Base-by-base conservation (phyloP, 2,113 vertebrate genomes). In the Macroglossus sobrinus region DNA sequence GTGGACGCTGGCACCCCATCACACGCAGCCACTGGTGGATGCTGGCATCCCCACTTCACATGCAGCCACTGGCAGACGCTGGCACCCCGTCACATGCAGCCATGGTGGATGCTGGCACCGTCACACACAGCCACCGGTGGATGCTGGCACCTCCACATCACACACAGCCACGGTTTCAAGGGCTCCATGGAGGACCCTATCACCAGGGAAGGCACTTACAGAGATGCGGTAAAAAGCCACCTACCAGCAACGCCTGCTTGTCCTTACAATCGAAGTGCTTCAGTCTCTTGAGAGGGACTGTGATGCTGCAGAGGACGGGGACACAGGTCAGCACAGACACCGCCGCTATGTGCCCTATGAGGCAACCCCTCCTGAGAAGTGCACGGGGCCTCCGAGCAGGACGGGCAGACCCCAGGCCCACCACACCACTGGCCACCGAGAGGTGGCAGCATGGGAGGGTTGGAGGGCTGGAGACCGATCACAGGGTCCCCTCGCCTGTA, bases 231-330 rank as follows among this genome's bases (percentile, higher is more conserved):
- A 0, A 0, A 22, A 4, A 7, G 3, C 7, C 66, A 98, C 99
- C 98, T 98, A 99, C 99, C 96, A 99, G 97, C 5, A 99, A 97
- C 0, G 98, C 91, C 53, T 98, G 97, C 45, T 98, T 98, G 71
- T 99, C 99, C 76, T 99, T 98, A 94, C 99, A 99, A 50, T 99
- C 99, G 94, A 99, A 99, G 63, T 99, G 99, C 82, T 99, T 99
- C 91, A 99, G 84, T 2, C 91, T 99, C 96, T 91, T 98, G 69
- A 99, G 97, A 30, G 98, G 91, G 59, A 99, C 99, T 0, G 98
- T 97, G 84, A 99, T 99, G 50, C 99, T 99, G 26, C 79, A 33
- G 19, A 2, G 13, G 45, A 30, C 7, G 93, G 74, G 95, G 24
- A 43, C 14, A 50, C 30, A 1, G n/a, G 76, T 93, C 10, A 96